Evolutionary conservation across 92 coral and sea anemone genomes (phyloP), one percentile per base, ranked within the genome.

Genomic region (Porites rus): DNA sequence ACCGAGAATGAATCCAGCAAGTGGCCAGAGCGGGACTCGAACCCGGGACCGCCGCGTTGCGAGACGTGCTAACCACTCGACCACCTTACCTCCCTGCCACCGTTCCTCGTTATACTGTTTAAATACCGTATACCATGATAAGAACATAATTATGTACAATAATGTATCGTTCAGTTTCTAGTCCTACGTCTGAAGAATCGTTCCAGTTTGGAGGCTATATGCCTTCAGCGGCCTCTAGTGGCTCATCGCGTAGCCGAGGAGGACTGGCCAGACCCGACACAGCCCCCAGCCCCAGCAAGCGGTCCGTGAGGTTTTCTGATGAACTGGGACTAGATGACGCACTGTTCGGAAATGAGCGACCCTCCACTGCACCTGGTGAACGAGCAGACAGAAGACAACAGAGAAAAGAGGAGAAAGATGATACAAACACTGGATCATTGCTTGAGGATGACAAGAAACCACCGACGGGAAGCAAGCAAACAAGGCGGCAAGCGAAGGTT

Each of bases 191-290:
- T 11, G 98, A 95, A 65, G 99, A 97, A 11, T 82, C 98, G 19
- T 97, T 97, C 79, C 96, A 91, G 90, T 97, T 97, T 83, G 99
- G 99, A 31, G 92, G 97, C 68, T 97, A 97, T 89, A 95, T 89
- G 83, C 99, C 99, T 11, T 95, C 98, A 20, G 98, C 99, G 65
- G 98, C 93, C 19, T 76, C 94, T 38, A 85, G 88, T 22, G 86
- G 95, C 12, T 93, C 91, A 18, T 93, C 98, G 4, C 93, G 93
- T 20, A 80, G 93, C 22, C 94, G 98, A 22, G 84, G 92, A 64
- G 96, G 89, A 19, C 61, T 93, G 86, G 82, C 89, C 69, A 84
- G 99, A 54, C 99, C 99, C 61, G 99, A 97, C 80, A 92, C 99
- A 82, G 98, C 98, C 50, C 95, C 96, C 31, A 91, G 97, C 89